phyloP scores from a whole-genome alignment of 2,797 vertebrate species.

The Melanotaenia boesemani region DNA sequence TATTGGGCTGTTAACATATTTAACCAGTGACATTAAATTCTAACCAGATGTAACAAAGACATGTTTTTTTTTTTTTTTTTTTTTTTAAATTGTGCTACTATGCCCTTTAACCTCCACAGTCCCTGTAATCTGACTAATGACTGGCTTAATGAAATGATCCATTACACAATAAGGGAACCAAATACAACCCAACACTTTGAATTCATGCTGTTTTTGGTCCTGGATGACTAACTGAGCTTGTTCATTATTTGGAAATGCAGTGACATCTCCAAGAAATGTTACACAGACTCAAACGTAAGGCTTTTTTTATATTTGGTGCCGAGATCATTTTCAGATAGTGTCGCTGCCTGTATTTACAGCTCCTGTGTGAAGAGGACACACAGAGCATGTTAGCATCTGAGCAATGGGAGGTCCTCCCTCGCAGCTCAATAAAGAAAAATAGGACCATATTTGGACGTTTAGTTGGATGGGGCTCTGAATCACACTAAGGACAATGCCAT shows the following conservation, averaged over 20 bases:
- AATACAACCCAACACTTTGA: constrained; percentile 39
- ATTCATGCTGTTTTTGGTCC: constrained; percentile 39
- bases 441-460: constrained; percentile 81
- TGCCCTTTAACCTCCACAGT: constrained; percentile 5
- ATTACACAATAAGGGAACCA: constrained; percentile 37
- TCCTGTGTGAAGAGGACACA: constrained; percentile 74
- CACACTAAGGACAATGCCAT: constrained; percentile 71
- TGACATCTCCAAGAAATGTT: constrained; percentile 27
- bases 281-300: constrained; percentile 26
- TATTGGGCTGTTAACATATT: constrained; percentile 8
- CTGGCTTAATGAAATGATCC: constrained; percentile 48
- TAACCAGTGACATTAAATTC: not conserved
- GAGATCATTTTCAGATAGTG: constrained; percentile 71
- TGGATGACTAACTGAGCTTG: constrained; percentile 45
- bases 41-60: constrained; percentile 6
- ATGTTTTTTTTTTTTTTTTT: not conserved
- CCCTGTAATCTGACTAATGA: constrained; percentile 33
- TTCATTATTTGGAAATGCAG: constrained; percentile 54
- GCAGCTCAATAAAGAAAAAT: constrained; percentile 73
- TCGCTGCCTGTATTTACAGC: constrained; percentile 72
- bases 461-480: constrained; percentile 69
- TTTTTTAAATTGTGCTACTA: constrained; percentile 1
- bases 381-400: constrained; percentile 71
- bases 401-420: constrained; percentile 75
- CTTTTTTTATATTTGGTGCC: constrained; percentile 57